Evolutionary conservation across 1,140 invertebrate genomes (phyloP).

Genomic region (Coptotermes formosanus): DNA sequence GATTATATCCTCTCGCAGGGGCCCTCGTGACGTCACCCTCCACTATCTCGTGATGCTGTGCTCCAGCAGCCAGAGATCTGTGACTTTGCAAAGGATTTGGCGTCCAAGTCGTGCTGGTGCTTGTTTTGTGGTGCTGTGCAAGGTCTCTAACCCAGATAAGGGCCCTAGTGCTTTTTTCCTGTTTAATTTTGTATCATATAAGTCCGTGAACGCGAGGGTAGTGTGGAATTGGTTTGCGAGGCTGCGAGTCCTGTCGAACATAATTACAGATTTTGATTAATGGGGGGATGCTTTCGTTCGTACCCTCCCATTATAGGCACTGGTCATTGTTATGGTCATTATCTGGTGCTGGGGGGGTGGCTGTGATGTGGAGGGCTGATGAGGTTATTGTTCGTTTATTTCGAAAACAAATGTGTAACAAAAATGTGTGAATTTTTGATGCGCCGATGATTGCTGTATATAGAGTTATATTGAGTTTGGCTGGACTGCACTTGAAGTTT

Average conservation of each 20-base stretch:
- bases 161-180: background rate
- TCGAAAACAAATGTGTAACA: background rate
- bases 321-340: background rate
- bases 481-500: too few relatives aligned
- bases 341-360: background rate
- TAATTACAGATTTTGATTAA: background rate
- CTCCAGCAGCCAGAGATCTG: background rate
- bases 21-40: background rate
- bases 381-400: background rate
- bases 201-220: background rate
- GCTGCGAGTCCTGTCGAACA: background rate
- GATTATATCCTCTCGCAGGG: slow-evolving; percentile 17
- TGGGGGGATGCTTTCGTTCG: background rate
- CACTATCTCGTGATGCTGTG: background rate
- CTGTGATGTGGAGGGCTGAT: background rate
- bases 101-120: background rate
- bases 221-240: background rate
- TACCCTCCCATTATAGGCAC: background rate
- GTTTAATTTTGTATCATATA: background rate
- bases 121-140: background rate
- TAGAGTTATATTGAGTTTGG: background rate
- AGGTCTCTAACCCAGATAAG: background rate
- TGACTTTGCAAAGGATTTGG: background rate
- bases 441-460: background rate
- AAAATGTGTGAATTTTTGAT: background rate